A percentile compares a stretch with the other conserved stretches of the same genome.
Evolutionary conservation across 2,888 invertebrate species (phyloP).

Genomic region (Platycheirus rosarum): DNA sequence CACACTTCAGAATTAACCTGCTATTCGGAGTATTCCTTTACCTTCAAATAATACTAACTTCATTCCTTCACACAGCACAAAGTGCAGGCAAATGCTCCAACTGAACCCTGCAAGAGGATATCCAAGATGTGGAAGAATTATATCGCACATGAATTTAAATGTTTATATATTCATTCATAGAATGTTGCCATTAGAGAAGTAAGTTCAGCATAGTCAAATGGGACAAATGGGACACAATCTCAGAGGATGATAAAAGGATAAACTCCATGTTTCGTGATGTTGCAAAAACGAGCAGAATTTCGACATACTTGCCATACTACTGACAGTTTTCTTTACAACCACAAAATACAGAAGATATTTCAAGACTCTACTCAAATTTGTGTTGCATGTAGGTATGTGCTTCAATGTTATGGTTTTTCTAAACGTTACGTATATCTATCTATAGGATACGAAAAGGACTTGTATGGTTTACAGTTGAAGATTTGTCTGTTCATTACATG

Average conservation of each 20-base stretch:
- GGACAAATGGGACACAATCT: slow-evolving; percentile 19
- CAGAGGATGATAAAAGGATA: slow-evolving; percentile 51
- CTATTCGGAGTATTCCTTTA: not conserved
- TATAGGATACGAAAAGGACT: slow-evolving; percentile 41
- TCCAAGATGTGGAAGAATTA: slow-evolving; percentile 28
- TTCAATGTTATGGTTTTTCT: not conserved
- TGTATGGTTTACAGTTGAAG: slow-evolving; percentile 53
- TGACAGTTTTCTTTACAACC: slow-evolving; percentile 60
- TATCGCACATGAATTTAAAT: slow-evolving; percentile 42
- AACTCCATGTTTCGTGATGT: slow-evolving; percentile 14
- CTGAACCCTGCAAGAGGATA: slow-evolving; percentile 11
- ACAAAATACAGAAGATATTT: slow-evolving; percentile 43
- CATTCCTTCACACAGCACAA: not conserved
- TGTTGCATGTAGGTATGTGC: not conserved
- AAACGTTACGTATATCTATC: not conserved
- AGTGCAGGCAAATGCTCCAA: slow-evolving; percentile 19
- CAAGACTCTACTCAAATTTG: not conserved
- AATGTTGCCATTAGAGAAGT: slow-evolving; percentile 23
- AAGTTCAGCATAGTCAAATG: slow-evolving; percentile 17
- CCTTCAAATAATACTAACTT: not conserved
- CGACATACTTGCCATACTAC: slow-evolving; percentile 56
- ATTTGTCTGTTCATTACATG: slow-evolving; percentile 66
- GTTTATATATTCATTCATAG: slow-evolving; percentile 28
- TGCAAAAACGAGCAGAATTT: slow-evolving; percentile 22
- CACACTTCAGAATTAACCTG: not conserved